phyloP scores from a whole-genome alignment of 1,140 invertebrate genomes.

The Vanessa tameamea region DNA sequence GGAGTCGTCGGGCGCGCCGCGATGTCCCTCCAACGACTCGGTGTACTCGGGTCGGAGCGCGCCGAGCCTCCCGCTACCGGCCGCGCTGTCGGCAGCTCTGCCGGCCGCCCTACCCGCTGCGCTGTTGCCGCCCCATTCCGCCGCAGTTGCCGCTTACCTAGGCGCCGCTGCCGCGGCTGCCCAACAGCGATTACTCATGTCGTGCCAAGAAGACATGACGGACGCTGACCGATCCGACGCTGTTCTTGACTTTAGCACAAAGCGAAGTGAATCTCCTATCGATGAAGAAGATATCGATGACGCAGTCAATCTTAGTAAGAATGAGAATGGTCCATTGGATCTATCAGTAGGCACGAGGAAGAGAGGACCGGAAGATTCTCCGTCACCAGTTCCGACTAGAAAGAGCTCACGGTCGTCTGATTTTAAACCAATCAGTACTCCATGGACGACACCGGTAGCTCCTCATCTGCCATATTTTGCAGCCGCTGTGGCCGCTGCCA shows the following conservation, averaged over 20 bases:
- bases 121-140: slow-evolving; percentile 87
- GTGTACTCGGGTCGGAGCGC: slow-evolving; percentile 84
- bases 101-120: slow-evolving; percentile 82
- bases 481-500: slow-evolving; percentile 88
- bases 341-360: slow-evolving; percentile 89
- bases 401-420: slow-evolving; percentile 85
- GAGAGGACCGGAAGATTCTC: slow-evolving; percentile 84
- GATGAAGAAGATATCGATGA: slow-evolving; percentile 83
- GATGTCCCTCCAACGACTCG: slow-evolving; percentile 85
- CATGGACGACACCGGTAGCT: slow-evolving; percentile 90
- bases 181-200: slow-evolving; percentile 88
- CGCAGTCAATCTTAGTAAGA: slow-evolving; percentile 86
- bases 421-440: slow-evolving; percentile 85
- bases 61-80: slow-evolving; percentile 81
- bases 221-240: slow-evolving; percentile 79
- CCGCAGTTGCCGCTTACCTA: slow-evolving; percentile 89
- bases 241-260: slow-evolving; percentile 90
- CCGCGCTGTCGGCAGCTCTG: slow-evolving; percentile 77
- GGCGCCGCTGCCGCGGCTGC: slow-evolving; percentile 84
- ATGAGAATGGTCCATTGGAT: slow-evolving; percentile 89
- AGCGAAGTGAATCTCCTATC: slow-evolving; percentile 79
- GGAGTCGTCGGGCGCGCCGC: slow-evolving; percentile 86
- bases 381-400: slow-evolving; percentile 82
- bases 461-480: slow-evolving; percentile 90
- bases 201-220: slow-evolving; percentile 85